Conservation (phyloP, 2,888 invertebrate genomes). For the Cryptocephalus primarius region DNA sequence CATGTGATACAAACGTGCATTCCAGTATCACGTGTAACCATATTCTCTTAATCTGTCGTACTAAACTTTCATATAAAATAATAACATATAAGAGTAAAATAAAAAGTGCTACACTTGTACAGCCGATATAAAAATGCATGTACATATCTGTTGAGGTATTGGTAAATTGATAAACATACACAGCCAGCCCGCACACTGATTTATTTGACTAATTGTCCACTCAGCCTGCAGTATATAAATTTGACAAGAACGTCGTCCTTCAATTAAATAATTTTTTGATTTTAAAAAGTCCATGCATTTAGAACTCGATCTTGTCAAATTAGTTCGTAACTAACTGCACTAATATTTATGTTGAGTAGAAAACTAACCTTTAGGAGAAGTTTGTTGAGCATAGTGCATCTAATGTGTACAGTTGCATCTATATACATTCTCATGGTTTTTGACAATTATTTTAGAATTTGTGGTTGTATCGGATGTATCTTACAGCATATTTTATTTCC, state of each 20-base stretch:
- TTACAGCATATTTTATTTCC: too few species aligned
- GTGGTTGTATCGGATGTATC: too few species aligned
- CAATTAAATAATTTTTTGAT: too few species aligned
- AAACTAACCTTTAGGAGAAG: neutral
- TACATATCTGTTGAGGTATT: constrained; percentile 1
- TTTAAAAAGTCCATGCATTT: too few species aligned
- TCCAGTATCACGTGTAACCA: constrained; percentile 5
- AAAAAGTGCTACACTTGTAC: constrained; percentile 19
- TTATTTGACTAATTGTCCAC: neutral
- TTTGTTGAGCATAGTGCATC: constrained; percentile 5
- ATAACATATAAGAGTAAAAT: constrained; percentile 3
- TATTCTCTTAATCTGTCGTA: constrained; percentile 11
- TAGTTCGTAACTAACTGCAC: constrained; percentile 2
- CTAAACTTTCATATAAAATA: constrained; percentile 1
- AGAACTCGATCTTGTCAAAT: too few species aligned
- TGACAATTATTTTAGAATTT: too few species aligned
- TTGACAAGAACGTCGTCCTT: too few species aligned
- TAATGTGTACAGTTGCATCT: constrained; percentile 1
- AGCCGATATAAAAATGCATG: constrained; percentile 17
- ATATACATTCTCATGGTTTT: constrained; percentile 1
- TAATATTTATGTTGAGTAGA: constrained; percentile 5
- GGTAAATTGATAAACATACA: constrained; percentile 7
- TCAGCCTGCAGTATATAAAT: constrained; percentile 2
- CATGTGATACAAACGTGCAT: neutral
- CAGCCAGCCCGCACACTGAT: constrained; percentile 18